phyloP scores from a whole-genome alignment of 2,888 invertebrate species.

The Incurvaria masculella region DNA sequence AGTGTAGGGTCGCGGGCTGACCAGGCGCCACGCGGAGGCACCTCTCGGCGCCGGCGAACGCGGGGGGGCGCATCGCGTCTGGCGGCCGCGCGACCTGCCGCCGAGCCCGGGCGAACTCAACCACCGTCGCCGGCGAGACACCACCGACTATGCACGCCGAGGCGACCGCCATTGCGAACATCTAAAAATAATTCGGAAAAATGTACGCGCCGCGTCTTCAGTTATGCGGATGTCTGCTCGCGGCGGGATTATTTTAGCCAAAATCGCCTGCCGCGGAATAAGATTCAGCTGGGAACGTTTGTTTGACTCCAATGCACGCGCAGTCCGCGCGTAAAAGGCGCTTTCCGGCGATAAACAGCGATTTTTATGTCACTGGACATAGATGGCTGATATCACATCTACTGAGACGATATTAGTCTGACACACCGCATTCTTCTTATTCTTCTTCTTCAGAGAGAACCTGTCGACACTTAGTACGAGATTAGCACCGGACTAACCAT shows the following conservation, averaged over 20 bases:
- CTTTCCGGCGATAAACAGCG: no score
- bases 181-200: constrained; percentile 54
- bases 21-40: constrained; percentile 17
- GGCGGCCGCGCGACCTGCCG: constrained; percentile 21
- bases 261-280: not conserved
- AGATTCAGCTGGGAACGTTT: no score
- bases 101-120: constrained; percentile 5
- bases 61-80: constrained; percentile 24
- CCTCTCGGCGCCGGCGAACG: constrained; percentile 1
- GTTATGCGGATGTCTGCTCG: constrained; percentile 17
- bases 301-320: not conserved
- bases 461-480: no score
- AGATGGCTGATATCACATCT: no score
- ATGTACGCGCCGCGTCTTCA: constrained; percentile 39
- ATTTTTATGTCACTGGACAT: no score
- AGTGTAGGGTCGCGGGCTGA: constrained; percentile 26
- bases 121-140: constrained; percentile 42
- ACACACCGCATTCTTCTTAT: no score
- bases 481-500: no score
- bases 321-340: no score
- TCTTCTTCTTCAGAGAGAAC: no score
- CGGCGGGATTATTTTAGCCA: not conserved
- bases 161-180: constrained; percentile 12
- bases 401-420: no score
- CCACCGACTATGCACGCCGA: constrained; percentile 21